Evolutionary conservation across 2,797 vertebrate species (phyloP).

Genomic region (Thalassophryne amazonica): DNA sequence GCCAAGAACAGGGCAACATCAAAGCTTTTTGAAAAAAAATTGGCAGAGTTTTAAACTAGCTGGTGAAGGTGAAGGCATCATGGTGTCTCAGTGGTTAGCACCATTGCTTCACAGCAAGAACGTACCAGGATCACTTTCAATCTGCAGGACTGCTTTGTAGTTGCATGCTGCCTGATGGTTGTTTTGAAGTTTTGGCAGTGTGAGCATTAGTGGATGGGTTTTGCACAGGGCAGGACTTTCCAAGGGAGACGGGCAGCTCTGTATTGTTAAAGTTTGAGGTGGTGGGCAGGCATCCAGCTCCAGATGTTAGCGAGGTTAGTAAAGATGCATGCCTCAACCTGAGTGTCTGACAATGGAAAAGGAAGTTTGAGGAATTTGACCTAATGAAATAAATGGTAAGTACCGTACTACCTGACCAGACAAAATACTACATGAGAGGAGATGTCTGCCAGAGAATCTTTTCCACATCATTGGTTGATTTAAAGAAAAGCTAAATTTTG

Average conservation of each 20-base stretch:
- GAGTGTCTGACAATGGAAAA: conserved; percentile 37
- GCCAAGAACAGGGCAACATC: too few relatives aligned
- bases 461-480: background rate
- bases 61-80: too few relatives aligned
- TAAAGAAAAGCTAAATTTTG: background rate
- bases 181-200: conserved; percentile 34
- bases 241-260: conserved; percentile 32
- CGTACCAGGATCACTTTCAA: too few relatives aligned
- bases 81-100: too few relatives aligned
- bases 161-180: conserved; percentile 8
- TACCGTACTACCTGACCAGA: conserved; percentile 6
- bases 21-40: too few relatives aligned
- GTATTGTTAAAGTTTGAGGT: conserved; percentile 46
- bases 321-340: conserved; percentile 44
- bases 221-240: conserved; percentile 55
- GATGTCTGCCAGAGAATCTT: background rate
- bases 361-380: conserved; percentile 17
- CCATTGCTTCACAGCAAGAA: too few relatives aligned
- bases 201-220: conserved; percentile 56
- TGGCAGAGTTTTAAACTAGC: too few relatives aligned
- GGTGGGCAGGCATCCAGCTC: conserved; percentile 46
- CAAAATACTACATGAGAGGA: conserved; percentile 3
- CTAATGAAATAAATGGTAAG: conserved; percentile 19
- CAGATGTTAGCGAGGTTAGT: conserved; percentile 40
- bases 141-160: background rate